Conservation (phyloP, 2,888 invertebrate species). For the Cephus runcator region DNA sequence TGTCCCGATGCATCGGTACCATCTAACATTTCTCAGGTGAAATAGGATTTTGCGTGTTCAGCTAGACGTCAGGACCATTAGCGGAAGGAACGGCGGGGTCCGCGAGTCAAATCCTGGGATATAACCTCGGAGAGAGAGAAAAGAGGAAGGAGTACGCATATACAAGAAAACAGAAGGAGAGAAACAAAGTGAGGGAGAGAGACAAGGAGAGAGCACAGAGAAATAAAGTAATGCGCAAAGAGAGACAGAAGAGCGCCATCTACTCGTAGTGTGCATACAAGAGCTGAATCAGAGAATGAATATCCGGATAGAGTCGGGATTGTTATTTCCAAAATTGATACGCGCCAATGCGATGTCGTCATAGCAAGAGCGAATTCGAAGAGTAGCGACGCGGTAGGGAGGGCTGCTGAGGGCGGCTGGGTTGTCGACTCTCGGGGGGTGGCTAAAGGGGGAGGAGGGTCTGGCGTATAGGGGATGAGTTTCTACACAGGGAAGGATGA, state of each 20-base stretch:
- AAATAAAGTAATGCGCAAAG: background rate
- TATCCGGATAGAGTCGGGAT: slow-evolving; percentile 27
- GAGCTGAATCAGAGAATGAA: background rate
- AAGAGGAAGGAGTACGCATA: slow-evolving; percentile 24
- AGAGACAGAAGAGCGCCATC: background rate
- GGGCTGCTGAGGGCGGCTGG: background rate
- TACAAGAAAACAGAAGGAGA: slow-evolving; percentile 21
- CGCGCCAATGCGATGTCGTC: slow-evolving; percentile 23
- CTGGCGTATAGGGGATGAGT: slow-evolving; percentile 1
- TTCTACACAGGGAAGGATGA: slow-evolving; percentile 9
- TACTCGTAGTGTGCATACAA: background rate
- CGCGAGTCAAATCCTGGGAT: background rate
- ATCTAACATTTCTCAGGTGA: slow-evolving; percentile 29
- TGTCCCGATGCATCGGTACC: background rate
- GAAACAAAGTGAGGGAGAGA: slow-evolving; percentile 9
- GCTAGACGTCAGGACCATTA: slow-evolving; percentile 62
- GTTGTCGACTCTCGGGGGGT: background rate
- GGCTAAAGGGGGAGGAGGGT: background rate
- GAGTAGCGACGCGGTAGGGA: background rate
- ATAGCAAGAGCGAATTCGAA: background rate
- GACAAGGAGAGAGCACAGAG: slow-evolving; percentile 5
- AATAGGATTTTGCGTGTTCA: slow-evolving; percentile 63
- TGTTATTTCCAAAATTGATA: slow-evolving; percentile 55
- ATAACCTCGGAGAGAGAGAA: slow-evolving; percentile 30
- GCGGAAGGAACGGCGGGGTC: slow-evolving; percentile 30